A percentile compares a stretch with the other conserved stretches of the same genome.
These are phyloP conservation scores for Spisula solida DNA, from an alignment of 2,888 invertebrate species.

Conservation along the genomic window DNA sequence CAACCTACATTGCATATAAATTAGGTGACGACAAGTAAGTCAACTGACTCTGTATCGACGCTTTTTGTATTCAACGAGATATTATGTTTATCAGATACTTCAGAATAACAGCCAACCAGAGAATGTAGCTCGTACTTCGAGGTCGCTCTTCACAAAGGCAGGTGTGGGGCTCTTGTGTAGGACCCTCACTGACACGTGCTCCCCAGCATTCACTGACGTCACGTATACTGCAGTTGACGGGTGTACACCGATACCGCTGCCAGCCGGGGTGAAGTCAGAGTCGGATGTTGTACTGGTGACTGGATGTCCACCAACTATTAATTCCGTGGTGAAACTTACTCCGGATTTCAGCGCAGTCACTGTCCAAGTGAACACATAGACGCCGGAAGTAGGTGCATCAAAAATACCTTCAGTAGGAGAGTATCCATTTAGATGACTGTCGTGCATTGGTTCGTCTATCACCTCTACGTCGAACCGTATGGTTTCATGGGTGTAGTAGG, in stretches of 20 bases:
- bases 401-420: constrained; percentile 19
- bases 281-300: constrained; percentile 1
- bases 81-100: background rate
- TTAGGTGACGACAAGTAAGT: no score
- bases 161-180: background rate
- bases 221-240: constrained; percentile 28
- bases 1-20: no score
- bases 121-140: background rate
- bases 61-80: no score
- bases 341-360: background rate
- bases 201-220: background rate
- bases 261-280: background rate
- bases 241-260: background rate
- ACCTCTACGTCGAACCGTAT: background rate
- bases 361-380: constrained; percentile 32
- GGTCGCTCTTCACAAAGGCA: background rate
- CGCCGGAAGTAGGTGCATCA: constrained; percentile 27
- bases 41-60: no score
- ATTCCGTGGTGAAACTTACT: background rate
- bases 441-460: background rate
- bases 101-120: constrained; percentile 6
- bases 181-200: background rate
- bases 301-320: background rate
- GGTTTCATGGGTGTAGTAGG: background rate
- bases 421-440: background rate